Evolutionary conservation across 2,888 invertebrate genomes (phyloP).

Genomic region (Dastarcus helophoroides): DNA sequence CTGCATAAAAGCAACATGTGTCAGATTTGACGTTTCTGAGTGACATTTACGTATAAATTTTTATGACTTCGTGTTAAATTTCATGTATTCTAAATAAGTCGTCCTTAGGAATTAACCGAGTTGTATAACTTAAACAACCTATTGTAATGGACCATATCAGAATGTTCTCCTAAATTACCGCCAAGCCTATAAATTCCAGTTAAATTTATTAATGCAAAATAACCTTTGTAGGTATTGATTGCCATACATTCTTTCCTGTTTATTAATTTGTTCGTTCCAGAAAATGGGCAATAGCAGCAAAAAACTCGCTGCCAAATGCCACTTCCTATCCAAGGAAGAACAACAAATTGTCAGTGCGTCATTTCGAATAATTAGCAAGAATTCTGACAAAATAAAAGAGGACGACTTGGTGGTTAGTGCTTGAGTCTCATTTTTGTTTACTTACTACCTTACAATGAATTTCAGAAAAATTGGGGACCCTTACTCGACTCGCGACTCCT

Average conservation of each 20-base stretch:
- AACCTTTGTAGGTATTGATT: constrained; percentile 1
- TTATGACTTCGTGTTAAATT: too few species aligned
- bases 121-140: too few species aligned
- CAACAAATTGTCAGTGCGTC: constrained; percentile 51
- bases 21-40: too few species aligned
- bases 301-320: constrained; percentile 53
- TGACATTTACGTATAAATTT: too few species aligned
- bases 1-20: too few species aligned
- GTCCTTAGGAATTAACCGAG: too few species aligned
- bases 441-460: constrained; percentile 9
- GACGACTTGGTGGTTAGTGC: constrained; percentile 54
- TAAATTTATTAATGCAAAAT: too few species aligned
- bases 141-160: too few species aligned
- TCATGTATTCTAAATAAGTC: too few species aligned
- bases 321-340: constrained; percentile 51
- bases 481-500: constrained; percentile 56
- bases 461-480: constrained; percentile 57
- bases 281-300: constrained; percentile 48
- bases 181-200: too few species aligned
- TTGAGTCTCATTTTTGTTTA: not conserved
- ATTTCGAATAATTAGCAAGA: constrained; percentile 51
- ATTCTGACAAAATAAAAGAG: constrained; percentile 52
- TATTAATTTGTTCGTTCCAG: constrained; percentile 1
- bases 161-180: too few species aligned
- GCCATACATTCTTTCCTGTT: not conserved